These are phyloP conservation scores for Drosophila monieri DNA, from an alignment of 2,888 invertebrate genomes.

Conservation along the genomic window DNA sequence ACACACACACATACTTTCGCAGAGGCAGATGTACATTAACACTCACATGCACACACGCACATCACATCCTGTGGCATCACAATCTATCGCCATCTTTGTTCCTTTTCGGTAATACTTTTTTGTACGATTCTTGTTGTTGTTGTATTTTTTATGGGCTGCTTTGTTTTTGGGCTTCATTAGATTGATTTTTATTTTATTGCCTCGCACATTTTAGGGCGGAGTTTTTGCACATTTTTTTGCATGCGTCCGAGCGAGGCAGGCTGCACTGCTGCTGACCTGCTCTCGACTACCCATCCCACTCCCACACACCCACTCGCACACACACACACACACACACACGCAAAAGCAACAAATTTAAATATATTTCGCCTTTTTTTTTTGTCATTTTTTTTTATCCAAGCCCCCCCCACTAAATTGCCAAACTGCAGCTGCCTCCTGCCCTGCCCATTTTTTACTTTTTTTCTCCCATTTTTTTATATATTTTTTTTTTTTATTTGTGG, in stretches of 20 bases:
- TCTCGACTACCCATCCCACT: slow-evolving; percentile 37
- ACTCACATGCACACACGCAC: slow-evolving; percentile 6
- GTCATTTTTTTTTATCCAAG: slow-evolving; percentile 46
- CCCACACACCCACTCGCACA: slow-evolving; percentile 38
- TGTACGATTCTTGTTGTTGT: not conserved
- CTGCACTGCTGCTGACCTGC: slow-evolving; percentile 32
- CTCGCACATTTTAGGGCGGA: slow-evolving; percentile 82
- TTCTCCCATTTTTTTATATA: not conserved
- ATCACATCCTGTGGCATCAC: slow-evolving; percentile 21
- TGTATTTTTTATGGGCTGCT: slow-evolving; percentile 7
- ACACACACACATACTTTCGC: not conserved
- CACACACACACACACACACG: slow-evolving; percentile 22
- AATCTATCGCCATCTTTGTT: slow-evolving; percentile 51
- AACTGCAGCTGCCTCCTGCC: slow-evolving; percentile 58
- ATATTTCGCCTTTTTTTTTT: slow-evolving; percentile 60
- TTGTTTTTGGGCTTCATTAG: slow-evolving; percentile 70
- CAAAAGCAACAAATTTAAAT: slow-evolving; percentile 71
- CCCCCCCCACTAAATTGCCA: slow-evolving; percentile 64
- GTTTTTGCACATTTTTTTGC: slow-evolving; percentile 83
- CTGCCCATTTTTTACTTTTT: slow-evolving; percentile 8
- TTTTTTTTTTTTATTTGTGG: slow-evolving; percentile 3
- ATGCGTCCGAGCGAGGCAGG: slow-evolving; percentile 62
- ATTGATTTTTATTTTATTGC: slow-evolving; percentile 73
- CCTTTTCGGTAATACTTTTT: slow-evolving; percentile 41
- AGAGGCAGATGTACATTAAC: not conserved